These are phyloP conservation scores for Nerophis lumbriciformis DNA, from an alignment of 2,113 vertebrate species.

Conservation along the genomic window DNA sequence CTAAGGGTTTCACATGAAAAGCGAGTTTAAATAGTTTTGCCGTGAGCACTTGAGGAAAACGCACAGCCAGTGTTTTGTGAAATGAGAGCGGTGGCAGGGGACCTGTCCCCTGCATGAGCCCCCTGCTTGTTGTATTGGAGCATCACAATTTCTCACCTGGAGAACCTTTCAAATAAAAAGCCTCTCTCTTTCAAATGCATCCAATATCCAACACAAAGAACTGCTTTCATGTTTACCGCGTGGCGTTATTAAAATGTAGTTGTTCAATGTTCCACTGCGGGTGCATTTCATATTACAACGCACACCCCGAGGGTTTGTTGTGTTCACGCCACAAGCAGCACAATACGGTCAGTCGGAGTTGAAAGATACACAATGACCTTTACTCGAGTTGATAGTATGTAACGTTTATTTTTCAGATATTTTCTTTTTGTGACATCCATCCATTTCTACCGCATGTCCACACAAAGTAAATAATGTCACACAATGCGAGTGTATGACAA, in stretches of 20 bases:
- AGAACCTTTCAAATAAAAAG: slow-evolving; percentile 22
- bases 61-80: slow-evolving; percentile 30
- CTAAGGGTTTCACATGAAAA: slow-evolving; percentile 49
- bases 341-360: slow-evolving; percentile 3
- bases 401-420: neutral
- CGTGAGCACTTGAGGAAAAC: slow-evolving; percentile 40
- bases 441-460: too few species aligned
- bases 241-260: slow-evolving; percentile 6
- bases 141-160: slow-evolving; percentile 17
- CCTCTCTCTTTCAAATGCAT: slow-evolving; percentile 14
- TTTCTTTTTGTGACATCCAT: neutral
- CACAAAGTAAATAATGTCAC: neutral
- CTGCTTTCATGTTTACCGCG: neutral
- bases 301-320: slow-evolving; percentile 5
- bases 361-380: neutral
- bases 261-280: slow-evolving; percentile 3
- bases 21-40: slow-evolving; percentile 51
- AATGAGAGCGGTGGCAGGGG: slow-evolving; percentile 41
- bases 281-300: slow-evolving; percentile 3
- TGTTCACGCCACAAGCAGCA: slow-evolving; percentile 1
- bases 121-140: slow-evolving; percentile 1
- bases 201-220: slow-evolving; percentile 8
- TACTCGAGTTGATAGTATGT: neutral
- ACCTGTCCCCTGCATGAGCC: slow-evolving; percentile 3
- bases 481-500: too few species aligned